Conservation (phyloP, 2,888 invertebrate species). For the Eretmocerus hayati region DNA sequence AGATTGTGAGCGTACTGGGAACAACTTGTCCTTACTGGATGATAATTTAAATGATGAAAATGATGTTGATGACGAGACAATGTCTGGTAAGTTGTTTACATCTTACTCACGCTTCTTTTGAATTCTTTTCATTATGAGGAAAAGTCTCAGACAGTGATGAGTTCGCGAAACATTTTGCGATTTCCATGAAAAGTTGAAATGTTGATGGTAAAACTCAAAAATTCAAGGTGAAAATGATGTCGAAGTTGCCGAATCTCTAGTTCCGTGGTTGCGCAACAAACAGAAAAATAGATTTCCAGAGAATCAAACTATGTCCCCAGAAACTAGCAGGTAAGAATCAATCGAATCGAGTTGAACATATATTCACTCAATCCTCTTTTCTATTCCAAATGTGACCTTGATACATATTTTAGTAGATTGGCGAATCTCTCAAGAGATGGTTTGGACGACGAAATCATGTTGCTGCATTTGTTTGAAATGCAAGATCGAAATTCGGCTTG, state of each 20-base stretch:
- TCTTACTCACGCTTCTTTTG: neutral
- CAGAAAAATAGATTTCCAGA: constrained; percentile 31
- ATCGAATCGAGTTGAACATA: too few relatives aligned
- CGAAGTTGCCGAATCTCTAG: constrained; percentile 54
- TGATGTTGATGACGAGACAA: constrained; percentile 79
- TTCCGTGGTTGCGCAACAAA: constrained; percentile 37
- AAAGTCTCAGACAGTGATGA: too few relatives aligned
- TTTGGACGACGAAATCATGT: constrained; percentile 54
- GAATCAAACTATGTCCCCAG: constrained; percentile 26
- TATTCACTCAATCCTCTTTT: neutral
- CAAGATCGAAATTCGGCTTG: constrained; percentile 40
- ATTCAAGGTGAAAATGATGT: constrained; percentile 60
- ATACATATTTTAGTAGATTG: neutral
- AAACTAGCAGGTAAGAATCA: constrained; percentile 30
- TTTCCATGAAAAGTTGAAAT: too few relatives aligned
- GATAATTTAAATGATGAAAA: constrained; percentile 75
- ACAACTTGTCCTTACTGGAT: constrained; percentile 53
- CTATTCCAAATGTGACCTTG: neutral
- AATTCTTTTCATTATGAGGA: neutral
- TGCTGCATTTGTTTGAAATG: constrained; percentile 54
- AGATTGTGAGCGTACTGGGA: constrained; percentile 49
- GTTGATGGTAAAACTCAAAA: too few relatives aligned
- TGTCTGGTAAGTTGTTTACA: constrained; percentile 64
- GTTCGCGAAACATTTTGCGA: too few relatives aligned
- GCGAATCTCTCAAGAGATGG: constrained; percentile 23